Evolutionary conservation across 2,888 invertebrate genomes (phyloP), one percentile per base, ranked within the genome.

Genomic region (Antitype chi): DNA sequence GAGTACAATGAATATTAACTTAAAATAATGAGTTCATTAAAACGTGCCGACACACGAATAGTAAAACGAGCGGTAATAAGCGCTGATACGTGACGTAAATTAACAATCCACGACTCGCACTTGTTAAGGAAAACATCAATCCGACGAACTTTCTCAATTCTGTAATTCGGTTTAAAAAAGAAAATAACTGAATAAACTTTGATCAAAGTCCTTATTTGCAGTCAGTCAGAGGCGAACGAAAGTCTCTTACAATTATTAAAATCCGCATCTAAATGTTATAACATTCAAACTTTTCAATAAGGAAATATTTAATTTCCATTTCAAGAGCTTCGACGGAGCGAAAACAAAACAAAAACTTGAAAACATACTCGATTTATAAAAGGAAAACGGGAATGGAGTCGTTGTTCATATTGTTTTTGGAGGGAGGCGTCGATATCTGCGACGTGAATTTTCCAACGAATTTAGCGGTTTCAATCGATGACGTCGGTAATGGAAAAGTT

Each of bases 401-500:
- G 84, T 74, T 92, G 93, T 93, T 93, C 92, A 93, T 93, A 94
- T 93, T 88, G 85, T 88, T 85, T 87, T 85, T 78, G 77, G 82
- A 83, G 88, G 89, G 89, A 87, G 86, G 89, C 88, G 88, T 89
- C 89, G 90, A 93, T 91, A 90, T 90, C 89, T 86, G 89, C 88
- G 91, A 93, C 93, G 92, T 90, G 87, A 94, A 95, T 94, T 94
- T 94, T 95, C 93, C 94, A 92, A 94, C 90, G 89, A 94, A 95
- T 96, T 96, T 94, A 92, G 94, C 93, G 95, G 95, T 95, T 94
- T 94, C 94, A 93, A 95, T 95, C 94, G 94, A 95, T 95, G 93
- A 93, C 90, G 92, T 92, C 88, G 91, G 94, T 96, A 96, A 96
- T 96, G 95, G 95, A 94, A 96, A 96, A 96, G 96, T 96, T 96